These are phyloP conservation scores for Limonius californicus DNA, from an alignment of 1,140 invertebrate genomes.

Conservation along the genomic window DNA sequence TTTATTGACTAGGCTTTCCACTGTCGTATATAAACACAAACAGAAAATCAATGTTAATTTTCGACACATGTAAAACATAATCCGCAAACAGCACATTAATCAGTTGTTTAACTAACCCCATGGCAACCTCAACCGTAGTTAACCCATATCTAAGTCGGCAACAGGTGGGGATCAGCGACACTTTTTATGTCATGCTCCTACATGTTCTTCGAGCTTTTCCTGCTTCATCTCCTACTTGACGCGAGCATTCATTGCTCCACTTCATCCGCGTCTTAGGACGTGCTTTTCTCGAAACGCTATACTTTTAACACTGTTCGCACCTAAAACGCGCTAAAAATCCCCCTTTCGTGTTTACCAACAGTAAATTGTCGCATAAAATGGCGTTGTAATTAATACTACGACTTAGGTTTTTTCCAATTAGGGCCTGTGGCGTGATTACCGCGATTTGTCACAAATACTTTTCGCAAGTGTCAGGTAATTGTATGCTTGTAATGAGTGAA, in stretches of 20 bases:
- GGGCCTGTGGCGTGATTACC: background rate
- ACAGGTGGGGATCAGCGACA: constrained; percentile 4
- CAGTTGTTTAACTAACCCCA: constrained; percentile 4
- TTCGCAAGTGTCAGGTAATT: constrained; percentile 1
- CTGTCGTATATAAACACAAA: too few relatives aligned
- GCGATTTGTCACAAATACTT: constrained; percentile 4
- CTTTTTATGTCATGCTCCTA: background rate
- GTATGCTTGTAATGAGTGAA: background rate
- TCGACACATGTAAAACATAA: background rate
- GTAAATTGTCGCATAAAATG: background rate
- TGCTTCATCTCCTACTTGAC: too few relatives aligned
- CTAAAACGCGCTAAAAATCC: too few relatives aligned
- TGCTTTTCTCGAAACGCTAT: too few relatives aligned
- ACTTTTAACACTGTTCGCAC: too few relatives aligned
- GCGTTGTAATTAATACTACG: background rate
- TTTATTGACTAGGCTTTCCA: too few relatives aligned
- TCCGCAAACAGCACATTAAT: constrained; percentile 1
- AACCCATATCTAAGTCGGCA: background rate
- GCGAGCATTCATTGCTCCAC: background rate
- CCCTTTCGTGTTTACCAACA: background rate
- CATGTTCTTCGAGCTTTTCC: background rate
- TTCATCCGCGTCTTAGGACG: background rate
- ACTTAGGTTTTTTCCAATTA: background rate
- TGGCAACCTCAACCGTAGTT: background rate
- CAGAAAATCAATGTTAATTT: background rate